These are phyloP conservation scores for Ancistrus triradiatus DNA, from an alignment of 2,113 vertebrate species.

Conservation along the genomic window DNA sequence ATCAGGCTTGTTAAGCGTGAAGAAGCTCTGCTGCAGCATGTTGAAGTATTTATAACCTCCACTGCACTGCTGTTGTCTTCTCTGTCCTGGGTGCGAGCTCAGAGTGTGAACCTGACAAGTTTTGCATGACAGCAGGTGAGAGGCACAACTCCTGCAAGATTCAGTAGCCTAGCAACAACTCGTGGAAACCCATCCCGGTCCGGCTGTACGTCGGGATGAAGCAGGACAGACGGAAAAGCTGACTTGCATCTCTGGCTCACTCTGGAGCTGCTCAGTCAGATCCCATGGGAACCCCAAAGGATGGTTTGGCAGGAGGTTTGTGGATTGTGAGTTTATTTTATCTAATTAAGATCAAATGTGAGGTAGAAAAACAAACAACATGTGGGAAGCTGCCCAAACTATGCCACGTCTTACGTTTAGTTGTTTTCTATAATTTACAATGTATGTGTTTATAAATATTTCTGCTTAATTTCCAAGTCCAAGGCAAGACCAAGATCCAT, in stretches of 20 bases:
- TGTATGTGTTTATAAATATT: too few species aligned
- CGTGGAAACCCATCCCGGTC: constrained; percentile 8
- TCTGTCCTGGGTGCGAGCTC: background rate
- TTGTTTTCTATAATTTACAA: too few species aligned
- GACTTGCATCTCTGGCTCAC: background rate
- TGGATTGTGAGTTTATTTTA: too few species aligned
- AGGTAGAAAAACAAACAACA: too few species aligned
- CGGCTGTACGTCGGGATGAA: constrained; percentile 28
- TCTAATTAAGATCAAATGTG: too few species aligned
- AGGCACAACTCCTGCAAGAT: constrained; percentile 25
- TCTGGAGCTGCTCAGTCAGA: background rate
- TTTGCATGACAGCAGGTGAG: constrained; percentile 39
- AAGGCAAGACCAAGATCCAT: too few species aligned
- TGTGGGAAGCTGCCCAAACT: too few species aligned
- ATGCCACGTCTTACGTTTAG: too few species aligned
- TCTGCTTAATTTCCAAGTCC: too few species aligned
- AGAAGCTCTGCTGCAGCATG: background rate
- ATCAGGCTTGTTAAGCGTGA: too few species aligned
- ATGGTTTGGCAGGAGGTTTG: too few species aligned
- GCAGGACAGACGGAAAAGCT: background rate
- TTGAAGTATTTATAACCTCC: constrained; percentile 29
- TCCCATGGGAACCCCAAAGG: too few species aligned
- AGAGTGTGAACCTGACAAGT: constrained; percentile 20
- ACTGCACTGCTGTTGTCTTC: constrained; percentile 8
- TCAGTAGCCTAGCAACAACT: constrained; percentile 44